Evolutionary conservation across 35 echinoderm and acorn worm species (phyloP), one percentile per base, ranked within the genome.

Genomic region (Holothuria glaberrima): DNA sequence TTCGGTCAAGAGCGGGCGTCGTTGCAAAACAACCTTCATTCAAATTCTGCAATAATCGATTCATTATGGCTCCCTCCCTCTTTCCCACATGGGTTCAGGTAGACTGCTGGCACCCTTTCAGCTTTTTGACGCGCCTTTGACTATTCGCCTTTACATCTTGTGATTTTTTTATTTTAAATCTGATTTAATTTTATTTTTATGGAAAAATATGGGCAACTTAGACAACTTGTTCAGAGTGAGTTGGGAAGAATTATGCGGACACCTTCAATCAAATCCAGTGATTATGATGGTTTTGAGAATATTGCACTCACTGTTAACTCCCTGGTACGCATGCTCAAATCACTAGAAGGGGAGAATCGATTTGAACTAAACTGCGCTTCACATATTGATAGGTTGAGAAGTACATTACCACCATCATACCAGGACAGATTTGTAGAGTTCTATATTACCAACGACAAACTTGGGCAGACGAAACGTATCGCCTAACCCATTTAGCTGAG

Each of bases 191-290:
- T n/a, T n/a, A n/a, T n/a, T 12, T 88, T 41, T 41, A 41, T 41
- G 36, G 36, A 41, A 7, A 41, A 41, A 76, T 70, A 77, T 48
- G 19, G 71, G 31, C 68, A 76, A 58, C 88, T 50, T 30, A 34
- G 44, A 57, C 88, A 89, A 78, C 56, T 89, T n/a, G 58, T 91
- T 4, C 75, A 91, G 54, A 82, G 89, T 48, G 89, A 91, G 27
- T 57, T 91, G 20, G 75, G 75, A 65, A 13, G 36, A 33, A 82
- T 54, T 27, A 65, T 91, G 64, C 45, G 44, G 64, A 70, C 88
- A 30, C 87, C 71, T 31, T 12, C 50, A 6, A 64, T 89, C 22
- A 75, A 77, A 35, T 20, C 4, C 28, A 38, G 30, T 50, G 64
- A 87, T 64, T 46, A 32, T 52, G 64, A 71, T 7, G 66, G 30